Conservation (phyloP, 1,140 invertebrate genomes). For the Ylistrum balloti region DNA sequence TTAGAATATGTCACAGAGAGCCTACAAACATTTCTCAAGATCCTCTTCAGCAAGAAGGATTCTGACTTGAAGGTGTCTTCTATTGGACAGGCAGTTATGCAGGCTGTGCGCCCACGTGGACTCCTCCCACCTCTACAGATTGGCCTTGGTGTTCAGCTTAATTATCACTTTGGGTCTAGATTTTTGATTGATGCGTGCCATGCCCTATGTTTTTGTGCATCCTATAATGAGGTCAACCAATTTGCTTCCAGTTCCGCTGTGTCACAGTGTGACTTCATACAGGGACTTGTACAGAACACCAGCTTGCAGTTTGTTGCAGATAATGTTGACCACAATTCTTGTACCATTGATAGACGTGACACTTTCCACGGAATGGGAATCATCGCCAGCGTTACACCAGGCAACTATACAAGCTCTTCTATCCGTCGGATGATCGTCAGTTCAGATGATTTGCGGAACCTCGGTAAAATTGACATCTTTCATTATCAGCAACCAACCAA, state of each 20-base stretch:
- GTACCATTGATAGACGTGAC: conserved; percentile 54
- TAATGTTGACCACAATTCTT: conserved; percentile 61
- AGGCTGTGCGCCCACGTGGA: conserved; percentile 56
- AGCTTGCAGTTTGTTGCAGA: conserved; percentile 58
- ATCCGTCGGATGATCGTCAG: too few species aligned
- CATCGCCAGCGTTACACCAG: conserved; percentile 42
- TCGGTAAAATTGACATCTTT: too few species aligned
- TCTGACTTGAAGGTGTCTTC: conserved; percentile 55
- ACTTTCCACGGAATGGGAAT: too few species aligned
- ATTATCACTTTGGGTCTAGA: conserved; percentile 58
- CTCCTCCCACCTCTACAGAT: conserved; percentile 57
- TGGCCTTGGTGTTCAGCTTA: conserved; percentile 51
- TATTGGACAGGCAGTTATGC: conserved; percentile 61
- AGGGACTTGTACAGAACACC: not conserved
- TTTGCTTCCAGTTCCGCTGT: not conserved
- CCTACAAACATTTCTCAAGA: conserved; percentile 41
- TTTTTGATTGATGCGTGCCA: conserved; percentile 54
- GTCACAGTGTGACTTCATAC: not conserved
- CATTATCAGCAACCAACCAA: too few species aligned
- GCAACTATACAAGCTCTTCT: too few species aligned
- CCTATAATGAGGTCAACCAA: conserved; percentile 40
- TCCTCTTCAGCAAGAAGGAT: conserved; percentile 50
- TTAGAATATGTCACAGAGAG: conserved; percentile 20
- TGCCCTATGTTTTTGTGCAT: conserved; percentile 42
- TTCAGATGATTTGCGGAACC: too few species aligned